Percentiles rank a stretch among this genome's conserved stretches.
Evolutionary conservation across 2,797 vertebrate genomes (phyloP).

Genomic region (Phaenicophaeus curvirostris): DNA sequence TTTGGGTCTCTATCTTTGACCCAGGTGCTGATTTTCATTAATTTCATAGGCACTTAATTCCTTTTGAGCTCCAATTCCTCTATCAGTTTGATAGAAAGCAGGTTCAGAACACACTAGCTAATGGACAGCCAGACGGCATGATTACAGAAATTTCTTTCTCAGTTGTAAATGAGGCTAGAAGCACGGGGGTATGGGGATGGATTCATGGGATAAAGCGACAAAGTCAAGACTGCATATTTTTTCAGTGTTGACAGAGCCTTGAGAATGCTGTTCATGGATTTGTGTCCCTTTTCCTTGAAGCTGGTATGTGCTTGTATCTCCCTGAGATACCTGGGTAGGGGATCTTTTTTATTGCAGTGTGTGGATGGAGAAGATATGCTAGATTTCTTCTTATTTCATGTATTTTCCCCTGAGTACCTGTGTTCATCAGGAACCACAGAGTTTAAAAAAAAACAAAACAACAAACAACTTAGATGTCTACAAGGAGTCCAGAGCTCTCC

Average conservation of each 20-base stretch:
- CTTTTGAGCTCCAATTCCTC: neutral
- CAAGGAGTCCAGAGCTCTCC: neutral
- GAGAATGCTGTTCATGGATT: neutral
- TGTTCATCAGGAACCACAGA: neutral
- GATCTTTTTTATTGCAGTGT: neutral
- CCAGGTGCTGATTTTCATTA: neutral
- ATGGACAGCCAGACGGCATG: conserved; percentile 55
- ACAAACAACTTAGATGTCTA: neutral
- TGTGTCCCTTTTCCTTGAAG: neutral
- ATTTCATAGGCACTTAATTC: conserved; percentile 28
- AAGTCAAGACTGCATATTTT: neutral
- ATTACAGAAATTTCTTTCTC: conserved; percentile 51
- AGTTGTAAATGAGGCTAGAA: conserved; percentile 39
- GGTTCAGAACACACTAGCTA: conserved; percentile 41
- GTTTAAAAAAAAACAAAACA: neutral
- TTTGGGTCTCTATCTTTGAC: neutral
- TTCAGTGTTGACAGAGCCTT: neutral
- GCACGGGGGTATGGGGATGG: conserved; percentile 19
- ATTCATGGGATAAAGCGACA: conserved; percentile 30
- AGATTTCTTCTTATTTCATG: neutral
- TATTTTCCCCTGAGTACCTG: neutral
- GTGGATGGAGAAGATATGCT: neutral
- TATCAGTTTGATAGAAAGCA: conserved; percentile 58
- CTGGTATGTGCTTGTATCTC: neutral
- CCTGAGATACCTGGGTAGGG: neutral